Conservation (phyloP, 2,888 invertebrate genomes). For the Catocala fraxini region DNA sequence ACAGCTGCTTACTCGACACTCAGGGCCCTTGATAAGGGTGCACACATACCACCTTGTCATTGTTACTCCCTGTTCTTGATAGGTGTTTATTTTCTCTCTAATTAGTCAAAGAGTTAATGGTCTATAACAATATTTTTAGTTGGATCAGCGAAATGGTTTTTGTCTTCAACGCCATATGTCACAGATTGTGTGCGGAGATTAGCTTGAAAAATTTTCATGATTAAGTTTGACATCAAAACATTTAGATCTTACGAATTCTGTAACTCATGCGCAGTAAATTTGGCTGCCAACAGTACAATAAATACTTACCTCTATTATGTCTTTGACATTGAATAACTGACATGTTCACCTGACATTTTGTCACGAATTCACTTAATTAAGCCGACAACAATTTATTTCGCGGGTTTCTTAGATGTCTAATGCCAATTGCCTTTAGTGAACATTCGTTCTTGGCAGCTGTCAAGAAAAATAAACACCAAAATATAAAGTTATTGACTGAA, state of each 20-base stretch:
- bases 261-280: neutral
- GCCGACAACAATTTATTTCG: neutral
- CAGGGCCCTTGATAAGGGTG: conserved; percentile 39
- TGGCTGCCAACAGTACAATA: neutral
- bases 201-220: neutral
- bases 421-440: neutral
- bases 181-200: neutral
- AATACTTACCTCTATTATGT: neutral
- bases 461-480: neutral
- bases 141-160: neutral
- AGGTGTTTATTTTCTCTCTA: conserved; percentile 15
- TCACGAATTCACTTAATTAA: neutral
- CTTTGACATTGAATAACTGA: conserved; percentile 2
- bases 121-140: neutral
- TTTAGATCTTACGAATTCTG: neutral
- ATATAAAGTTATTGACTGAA: neutral
- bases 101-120: conserved; percentile 7
- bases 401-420: neutral
- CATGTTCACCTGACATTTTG: neutral
- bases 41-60: conserved; percentile 15
- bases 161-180: conserved; percentile 13
- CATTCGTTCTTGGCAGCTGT: neutral
- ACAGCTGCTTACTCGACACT: conserved; percentile 35
- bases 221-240: conserved; percentile 22
- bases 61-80: conserved; percentile 16